Evolutionary conservation across 2,888 invertebrate genomes (phyloP), one percentile per base, ranked within the genome.

Genomic region (Aradus depressus): DNA sequence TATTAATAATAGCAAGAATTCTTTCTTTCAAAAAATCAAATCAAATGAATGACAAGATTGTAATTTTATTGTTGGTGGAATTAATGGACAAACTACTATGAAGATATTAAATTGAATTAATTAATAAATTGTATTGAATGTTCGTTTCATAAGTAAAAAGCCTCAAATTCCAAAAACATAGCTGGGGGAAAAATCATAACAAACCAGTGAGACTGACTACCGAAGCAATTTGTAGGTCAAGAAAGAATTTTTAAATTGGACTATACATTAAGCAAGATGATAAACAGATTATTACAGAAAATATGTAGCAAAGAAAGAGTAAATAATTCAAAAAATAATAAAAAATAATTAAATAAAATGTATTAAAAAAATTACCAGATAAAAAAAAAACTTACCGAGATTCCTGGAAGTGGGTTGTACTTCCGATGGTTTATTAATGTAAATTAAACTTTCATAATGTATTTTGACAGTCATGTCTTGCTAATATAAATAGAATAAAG

Each of bases 381-480:
- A 4, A 34, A 14, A 14, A 34, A 34, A 34, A 34, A 34, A 6
- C 16, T 37, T 37, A 35, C 47, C 47, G 37, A 31, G 23, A 26
- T 23, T 23, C 19, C 6, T 23, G 25, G 44, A 26, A 25, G 38
- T 12, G 22, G 28, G n/a, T 12, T 22, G 8, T 18, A 23, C 38
- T 23, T 47, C 47, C n/a, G 25, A 47, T 25, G 10, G 22, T 6
- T 22, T 31, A 18, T 8, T 1, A 47, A 47, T 26, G 10, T 35
- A 37, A 25, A 22, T 18, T 3, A 14, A 5, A 26, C 23, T 47
- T 35, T 37, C 23, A 10, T 14, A 2, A 19, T 4, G 23, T 4
- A 26, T 35, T 47, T 14, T 47, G 16, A 47, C 25, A 47, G 47
- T n/a, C 47, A 47, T 47, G 34, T 47, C 47, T 47, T 38, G 8